Base-by-base conservation (phyloP, 2,797 vertebrate genomes). In the Ibycter americanus region DNA sequence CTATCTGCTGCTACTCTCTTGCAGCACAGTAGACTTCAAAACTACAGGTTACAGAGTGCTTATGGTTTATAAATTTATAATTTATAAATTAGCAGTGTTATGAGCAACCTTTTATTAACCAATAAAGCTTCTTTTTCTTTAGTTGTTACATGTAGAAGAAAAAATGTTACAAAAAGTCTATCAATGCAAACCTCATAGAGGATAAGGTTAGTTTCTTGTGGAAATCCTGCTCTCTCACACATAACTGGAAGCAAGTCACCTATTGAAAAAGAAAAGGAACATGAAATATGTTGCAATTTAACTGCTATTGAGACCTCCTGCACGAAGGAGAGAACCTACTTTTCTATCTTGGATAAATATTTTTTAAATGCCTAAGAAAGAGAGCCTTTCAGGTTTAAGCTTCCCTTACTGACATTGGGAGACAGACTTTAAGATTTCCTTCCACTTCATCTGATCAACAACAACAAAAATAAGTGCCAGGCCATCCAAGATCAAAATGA, bases 221-320 rank as follows among this genome's bases (percentile, higher is more conserved):
- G 99, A 99, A 99, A 99, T 98, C 99, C 99, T 98, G 99, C 99
- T 99, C 99, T 99, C 98, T 99, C 99, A 98, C 99, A 99, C 99
- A 99, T 99, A 98, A 99, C 99, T 68, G 99, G 99, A 97, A 99
- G 98, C 98, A 99, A 98, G 98, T 99, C 99, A 99, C 99, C 99
- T 99, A 94, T 92, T 95, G 84, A 34, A 55, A 90, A 88, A 97
- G 58, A 62, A 96, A 94, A 79, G 11, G 13, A 51, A 21, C 11
- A 12, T 79, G 51, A 94, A 72, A 90, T 10, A 16, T 0, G 0
- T 66, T 67, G 72, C 9, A 78, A 10, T 85, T 68, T 21, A n/a
- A 49, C 40, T 62, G n/a, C 40, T 73, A 40, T 15, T 1, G 10
- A 93, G 38, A 90, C 12, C 16, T 51, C 15, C 5, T 26, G 51